phyloP scores from a whole-genome alignment of 2,113 vertebrate genomes.

The Rana temporaria region DNA sequence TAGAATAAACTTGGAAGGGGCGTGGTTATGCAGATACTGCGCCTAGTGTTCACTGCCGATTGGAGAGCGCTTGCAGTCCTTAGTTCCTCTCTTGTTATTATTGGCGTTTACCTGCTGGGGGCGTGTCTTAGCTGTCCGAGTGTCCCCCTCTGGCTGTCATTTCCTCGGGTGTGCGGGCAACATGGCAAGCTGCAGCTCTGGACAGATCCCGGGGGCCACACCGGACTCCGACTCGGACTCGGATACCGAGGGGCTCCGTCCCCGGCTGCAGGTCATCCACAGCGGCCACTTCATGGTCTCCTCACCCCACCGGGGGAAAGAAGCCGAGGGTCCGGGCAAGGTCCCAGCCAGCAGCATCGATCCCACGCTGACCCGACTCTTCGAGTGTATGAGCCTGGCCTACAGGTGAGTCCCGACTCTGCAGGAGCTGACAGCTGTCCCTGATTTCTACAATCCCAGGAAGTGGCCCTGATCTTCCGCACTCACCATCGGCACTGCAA shows the following conservation, averaged over 20 bases:
- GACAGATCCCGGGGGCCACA: constrained; percentile 59
- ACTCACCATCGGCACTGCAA: too few species aligned
- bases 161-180: neutral
- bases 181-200: constrained; percentile 48
- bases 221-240: constrained; percentile 82
- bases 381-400: constrained; percentile 98
- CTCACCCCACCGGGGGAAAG: constrained; percentile 82
- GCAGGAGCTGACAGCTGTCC: too few species aligned
- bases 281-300: constrained; percentile 99
- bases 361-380: constrained; percentile 90
- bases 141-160: neutral
- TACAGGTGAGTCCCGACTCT: constrained; percentile 84
- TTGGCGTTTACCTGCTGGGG: neutral
- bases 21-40: neutral
- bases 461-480: too few species aligned
- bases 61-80: neutral
- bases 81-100: neutral
- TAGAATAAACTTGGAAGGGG: neutral
- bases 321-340: constrained; percentile 65
- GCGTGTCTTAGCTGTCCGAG: neutral
- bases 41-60: neutral
- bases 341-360: constrained; percentile 85
- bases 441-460: too few species aligned
- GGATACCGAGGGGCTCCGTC: constrained; percentile 69
- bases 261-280: constrained; percentile 89